Evolutionary conservation across 1,140 invertebrate species (phyloP).

Genomic region (Polypedilum pembai): DNA sequence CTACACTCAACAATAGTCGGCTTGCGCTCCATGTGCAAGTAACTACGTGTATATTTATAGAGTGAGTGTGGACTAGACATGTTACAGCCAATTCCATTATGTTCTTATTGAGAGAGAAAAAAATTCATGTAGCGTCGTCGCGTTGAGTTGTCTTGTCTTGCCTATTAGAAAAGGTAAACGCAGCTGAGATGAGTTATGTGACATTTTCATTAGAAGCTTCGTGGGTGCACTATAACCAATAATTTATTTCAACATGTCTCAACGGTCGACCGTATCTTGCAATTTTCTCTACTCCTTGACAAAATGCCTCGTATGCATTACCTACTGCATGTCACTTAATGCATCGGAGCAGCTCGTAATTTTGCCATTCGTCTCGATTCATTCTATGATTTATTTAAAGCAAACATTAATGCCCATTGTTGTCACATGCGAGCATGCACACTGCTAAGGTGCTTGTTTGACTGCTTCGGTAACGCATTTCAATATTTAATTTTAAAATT

Average conservation of each 20-base stretch:
- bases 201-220: constrained; percentile 27
- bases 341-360: too few relatives aligned
- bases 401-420: not conserved
- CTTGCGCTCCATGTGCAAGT: too few relatives aligned
- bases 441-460: not conserved
- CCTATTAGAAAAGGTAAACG: not conserved
- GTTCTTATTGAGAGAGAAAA: too few relatives aligned
- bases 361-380: constrained; percentile 5
- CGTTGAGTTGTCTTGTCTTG: not conserved
- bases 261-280: not conserved
- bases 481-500: too few relatives aligned
- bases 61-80: too few relatives aligned
- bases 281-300: not conserved
- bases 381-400: not conserved
- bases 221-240: constrained; percentile 7
- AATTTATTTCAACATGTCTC: constrained; percentile 13
- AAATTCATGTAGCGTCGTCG: not conserved
- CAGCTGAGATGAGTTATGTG: constrained; percentile 21
- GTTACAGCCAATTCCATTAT: too few relatives aligned
- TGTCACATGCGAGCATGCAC: not conserved
- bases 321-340: too few relatives aligned
- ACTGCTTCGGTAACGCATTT: not conserved
- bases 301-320: not conserved
- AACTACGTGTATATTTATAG: too few relatives aligned
- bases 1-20: not conserved